A percentile compares a stretch with the other conserved stretches of the same genome.
These are phyloP conservation scores for Melanotaenia trifasciata DNA, from an alignment of 2,797 vertebrate genomes.

Conservation along the genomic window DNA sequence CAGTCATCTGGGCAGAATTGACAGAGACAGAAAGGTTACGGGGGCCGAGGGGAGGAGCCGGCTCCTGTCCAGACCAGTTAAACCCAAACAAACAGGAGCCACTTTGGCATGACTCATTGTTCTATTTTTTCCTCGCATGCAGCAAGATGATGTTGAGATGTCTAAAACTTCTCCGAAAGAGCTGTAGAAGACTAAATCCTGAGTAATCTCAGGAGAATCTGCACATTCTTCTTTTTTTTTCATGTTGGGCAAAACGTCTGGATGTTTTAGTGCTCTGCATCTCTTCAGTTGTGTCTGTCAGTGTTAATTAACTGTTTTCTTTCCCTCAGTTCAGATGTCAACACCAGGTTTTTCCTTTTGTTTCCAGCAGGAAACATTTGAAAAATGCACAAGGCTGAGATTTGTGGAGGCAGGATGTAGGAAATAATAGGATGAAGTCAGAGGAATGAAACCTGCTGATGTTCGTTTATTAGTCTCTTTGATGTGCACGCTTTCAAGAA, in stretches of 20 bases:
- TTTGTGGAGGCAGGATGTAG: constrained; percentile 29
- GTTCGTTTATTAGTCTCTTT: constrained; percentile 22
- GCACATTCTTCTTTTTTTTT: not conserved
- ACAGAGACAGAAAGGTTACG: constrained; percentile 27
- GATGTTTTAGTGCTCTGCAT: not conserved
- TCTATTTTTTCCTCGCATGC: not conserved
- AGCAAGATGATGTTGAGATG: constrained; percentile 7
- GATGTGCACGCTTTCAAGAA: constrained; percentile 5
- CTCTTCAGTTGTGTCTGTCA: not conserved
- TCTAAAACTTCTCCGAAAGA: not conserved
- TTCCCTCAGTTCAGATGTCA: constrained; percentile 7
- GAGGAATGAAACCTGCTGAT: constrained; percentile 30
- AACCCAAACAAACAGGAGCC: constrained; percentile 21
- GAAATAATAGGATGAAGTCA: constrained; percentile 30
- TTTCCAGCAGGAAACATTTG: constrained; percentile 39
- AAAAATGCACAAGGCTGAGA: constrained; percentile 51
- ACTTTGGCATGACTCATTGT: not conserved
- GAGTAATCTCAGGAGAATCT: not conserved
- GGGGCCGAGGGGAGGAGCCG: constrained; percentile 26
- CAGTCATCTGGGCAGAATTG: constrained; percentile 7
- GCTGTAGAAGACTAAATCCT: not conserved
- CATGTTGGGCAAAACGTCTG: not conserved
- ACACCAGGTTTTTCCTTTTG: constrained; percentile 23
- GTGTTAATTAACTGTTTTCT: not conserved
- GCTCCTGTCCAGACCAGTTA: constrained; percentile 30